Percentiles rank a stretch among this genome's conserved stretches.
These are phyloP conservation scores for Pogonocherus hispidulus DNA, from an alignment of 2,888 invertebrate species.

Conservation along the genomic window DNA sequence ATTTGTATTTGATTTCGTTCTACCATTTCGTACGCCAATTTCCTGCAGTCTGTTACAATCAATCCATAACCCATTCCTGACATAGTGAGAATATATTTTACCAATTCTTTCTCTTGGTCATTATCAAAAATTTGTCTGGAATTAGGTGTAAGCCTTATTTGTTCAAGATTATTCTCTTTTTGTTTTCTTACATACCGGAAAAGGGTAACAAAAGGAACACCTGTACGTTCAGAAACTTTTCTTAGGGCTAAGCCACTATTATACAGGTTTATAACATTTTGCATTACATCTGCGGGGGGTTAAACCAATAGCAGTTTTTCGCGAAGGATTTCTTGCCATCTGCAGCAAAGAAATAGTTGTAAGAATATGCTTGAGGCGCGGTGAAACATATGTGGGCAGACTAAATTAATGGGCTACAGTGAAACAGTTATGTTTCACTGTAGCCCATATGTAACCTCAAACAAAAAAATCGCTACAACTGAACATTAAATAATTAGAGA, in stretches of 20 bases:
- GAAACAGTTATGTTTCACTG: slow-evolving; percentile 7
- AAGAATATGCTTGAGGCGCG: neutral
- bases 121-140: neutral
- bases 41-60: slow-evolving; percentile 29
- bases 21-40: slow-evolving; percentile 49
- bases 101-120: neutral
- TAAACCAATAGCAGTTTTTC: slow-evolving; percentile 7
- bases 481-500: neutral
- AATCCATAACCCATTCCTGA: slow-evolving; percentile 45
- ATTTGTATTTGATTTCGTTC: slow-evolving; percentile 32
- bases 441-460: slow-evolving; percentile 20
- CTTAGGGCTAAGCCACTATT: neutral
- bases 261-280: slow-evolving; percentile 1
- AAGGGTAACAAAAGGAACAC: neutral
- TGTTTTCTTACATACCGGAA: neutral
- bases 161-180: neutral
- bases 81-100: neutral
- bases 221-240: slow-evolving; percentile 2
- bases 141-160: slow-evolving; percentile 15
- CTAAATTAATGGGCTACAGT: neutral
- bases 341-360: slow-evolving; percentile 1
- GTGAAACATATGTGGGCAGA: neutral
- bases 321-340: slow-evolving; percentile 2
- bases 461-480: slow-evolving; percentile 6
- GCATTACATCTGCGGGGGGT: neutral